phyloP scores from a whole-genome alignment of 2,113 vertebrate genomes.

The Seriola rivoliana region DNA sequence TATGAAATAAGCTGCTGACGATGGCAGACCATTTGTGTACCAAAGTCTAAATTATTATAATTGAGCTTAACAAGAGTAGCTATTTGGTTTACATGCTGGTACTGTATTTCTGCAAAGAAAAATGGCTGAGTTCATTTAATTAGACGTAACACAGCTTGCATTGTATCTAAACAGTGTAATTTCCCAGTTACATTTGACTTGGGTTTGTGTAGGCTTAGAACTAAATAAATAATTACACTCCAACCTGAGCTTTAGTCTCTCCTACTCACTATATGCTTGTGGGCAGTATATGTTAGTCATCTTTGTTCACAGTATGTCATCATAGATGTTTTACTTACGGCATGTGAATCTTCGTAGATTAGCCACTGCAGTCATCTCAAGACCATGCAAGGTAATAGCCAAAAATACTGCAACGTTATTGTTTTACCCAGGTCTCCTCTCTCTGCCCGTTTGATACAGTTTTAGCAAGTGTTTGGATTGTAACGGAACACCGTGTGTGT shows the following conservation, averaged over 20 bases:
- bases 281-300: background rate
- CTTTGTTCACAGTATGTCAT: background rate
- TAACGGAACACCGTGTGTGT: constrained; percentile 81
- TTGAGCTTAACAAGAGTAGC: constrained; percentile 17
- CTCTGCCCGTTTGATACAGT: constrained; percentile 74
- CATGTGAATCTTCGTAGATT: background rate
- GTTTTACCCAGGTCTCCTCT: constrained; percentile 36
- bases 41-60: constrained; percentile 21
- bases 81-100: background rate
- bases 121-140: constrained; percentile 43
- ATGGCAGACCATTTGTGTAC: background rate
- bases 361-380: constrained; percentile 18
- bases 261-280: background rate
- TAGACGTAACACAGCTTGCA: constrained; percentile 21
- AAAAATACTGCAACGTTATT: constrained; percentile 51
- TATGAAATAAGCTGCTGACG: background rate
- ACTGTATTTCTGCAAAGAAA: constrained; percentile 18
- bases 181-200: constrained; percentile 51
- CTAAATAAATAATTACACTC: constrained; percentile 43
- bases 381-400: constrained; percentile 32
- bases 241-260: constrained; percentile 22
- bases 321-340: background rate
- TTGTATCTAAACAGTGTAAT: constrained; percentile 54
- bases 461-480: constrained; percentile 76
- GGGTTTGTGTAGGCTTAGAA: constrained; percentile 22